Evolutionary conservation across 1,140 invertebrate species (phyloP).

Genomic region (Callitettix versicolor): DNA sequence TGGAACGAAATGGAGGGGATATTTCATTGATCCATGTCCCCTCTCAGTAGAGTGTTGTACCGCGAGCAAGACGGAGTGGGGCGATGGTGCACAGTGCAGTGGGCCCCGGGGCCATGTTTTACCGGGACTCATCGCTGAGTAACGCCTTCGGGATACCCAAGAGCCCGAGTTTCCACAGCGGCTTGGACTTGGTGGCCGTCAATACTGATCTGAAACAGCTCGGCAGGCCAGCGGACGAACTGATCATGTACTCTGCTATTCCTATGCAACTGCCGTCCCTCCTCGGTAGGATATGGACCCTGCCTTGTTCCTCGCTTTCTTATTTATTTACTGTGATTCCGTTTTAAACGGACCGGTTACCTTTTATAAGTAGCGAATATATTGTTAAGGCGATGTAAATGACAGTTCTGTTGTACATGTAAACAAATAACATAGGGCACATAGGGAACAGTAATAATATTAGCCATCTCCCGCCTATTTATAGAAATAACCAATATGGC

Average conservation of each 20-base stretch:
- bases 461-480: no score
- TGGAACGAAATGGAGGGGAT: background rate
- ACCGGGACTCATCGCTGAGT: constrained; percentile 10
- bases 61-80: background rate
- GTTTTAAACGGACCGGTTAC: no score
- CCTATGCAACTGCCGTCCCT: constrained; percentile 25
- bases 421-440: no score
- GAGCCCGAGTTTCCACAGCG: constrained; percentile 73
- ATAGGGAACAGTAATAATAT: no score
- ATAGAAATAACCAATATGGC: no score
- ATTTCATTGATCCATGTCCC: background rate
- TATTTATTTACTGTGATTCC: no score
- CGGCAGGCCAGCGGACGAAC: constrained; percentile 1
- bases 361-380: no score
- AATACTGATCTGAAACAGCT: constrained; percentile 8
- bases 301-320: no score
- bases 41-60: constrained; percentile 1
- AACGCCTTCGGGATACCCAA: constrained; percentile 56
- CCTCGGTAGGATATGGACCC: no score
- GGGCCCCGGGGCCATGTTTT: constrained; percentile 21
- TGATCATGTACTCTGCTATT: constrained; percentile 10
- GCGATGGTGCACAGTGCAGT: constrained; percentile 25
- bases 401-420: no score
- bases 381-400: no score
- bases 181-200: constrained; percentile 57